Evolutionary conservation across 2,888 invertebrate species (phyloP), one percentile per base, ranked within the genome.

Genomic region (Ophonus ardosiacus): DNA sequence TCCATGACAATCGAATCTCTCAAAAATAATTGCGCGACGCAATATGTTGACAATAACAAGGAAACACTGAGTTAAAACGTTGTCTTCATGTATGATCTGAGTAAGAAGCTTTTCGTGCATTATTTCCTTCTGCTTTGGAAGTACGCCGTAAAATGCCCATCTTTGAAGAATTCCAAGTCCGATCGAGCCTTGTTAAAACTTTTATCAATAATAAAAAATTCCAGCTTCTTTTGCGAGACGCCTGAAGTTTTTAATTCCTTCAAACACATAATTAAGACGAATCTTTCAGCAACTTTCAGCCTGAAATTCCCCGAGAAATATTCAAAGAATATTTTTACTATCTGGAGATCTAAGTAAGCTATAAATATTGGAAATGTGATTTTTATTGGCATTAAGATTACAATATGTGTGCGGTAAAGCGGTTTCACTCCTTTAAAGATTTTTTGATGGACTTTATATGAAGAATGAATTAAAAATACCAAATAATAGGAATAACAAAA

Each of bases 151-250:
- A 74, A 43, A 43, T 74, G 43, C 71, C 71, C 71, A 68, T 68
- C 68, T 68, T 18, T 43, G 43, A 74, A 74, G 71, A 15, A 74
- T 74, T 74, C 21, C 71, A 74, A 74, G 18, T 74, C 71, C 15
- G 68, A 68, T 68, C 68, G 38, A 68, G 68, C 68, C 68, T 74
- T 74, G 71, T 74, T 74, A 43, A 74, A 74, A 74, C 71, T 74
- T 74, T 74, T 74, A 74, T 74, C 71, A 74, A 74, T 74, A 74
- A 74, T 74, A 74, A 74, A 74, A 74, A 43, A 74, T 74, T 74
- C 71, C 71, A 74, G 71, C 71, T 74, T 74, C n/a, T 43, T 74
- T 43, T 74, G 71, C 43, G 24, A 74, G 43, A 74, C 71, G 71
- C 43, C 18, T 74, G 51, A 74, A 74, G 71, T 74, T 74, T 74